Conservation (phyloP, 2,888 invertebrate genomes). For the Tipula unca region DNA sequence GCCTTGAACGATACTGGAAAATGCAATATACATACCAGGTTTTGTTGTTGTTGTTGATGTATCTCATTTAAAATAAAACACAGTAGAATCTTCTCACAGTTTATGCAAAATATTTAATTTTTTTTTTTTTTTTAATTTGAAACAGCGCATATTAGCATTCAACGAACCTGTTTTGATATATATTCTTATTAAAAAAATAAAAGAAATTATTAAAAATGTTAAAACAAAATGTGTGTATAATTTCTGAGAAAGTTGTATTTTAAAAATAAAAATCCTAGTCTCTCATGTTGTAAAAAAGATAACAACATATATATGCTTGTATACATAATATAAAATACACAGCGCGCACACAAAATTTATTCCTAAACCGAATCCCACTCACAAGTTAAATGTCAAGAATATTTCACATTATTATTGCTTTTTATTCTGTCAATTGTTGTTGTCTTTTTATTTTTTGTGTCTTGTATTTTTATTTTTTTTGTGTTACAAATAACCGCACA, state of each 20-base stretch:
- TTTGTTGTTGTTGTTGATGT: not conserved
- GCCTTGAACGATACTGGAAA: not conserved
- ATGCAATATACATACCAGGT: not conserved
- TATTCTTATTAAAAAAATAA: not conserved
- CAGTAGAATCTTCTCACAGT: not conserved
- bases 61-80: not conserved
- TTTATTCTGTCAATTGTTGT: not conserved
- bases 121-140: not conserved
- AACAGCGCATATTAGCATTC: not conserved
- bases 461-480: not conserved
- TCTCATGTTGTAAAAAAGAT: not conserved
- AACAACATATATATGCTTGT: not conserved
- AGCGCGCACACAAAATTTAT: not conserved
- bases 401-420: not conserved
- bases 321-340: not conserved
- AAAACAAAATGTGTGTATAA: not conserved
- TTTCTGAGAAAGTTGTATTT: slow-evolving; percentile 14
- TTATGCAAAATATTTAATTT: not conserved
- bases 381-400: not conserved
- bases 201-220: slow-evolving; percentile 8
- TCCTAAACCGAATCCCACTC: not conserved
- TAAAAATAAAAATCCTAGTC: not conserved
- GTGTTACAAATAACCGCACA: not conserved
- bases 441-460: not conserved
- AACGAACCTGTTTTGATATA: not conserved